Conservation (phyloP, 2,113 vertebrate species). For the Choloepus hoffmanni region DNA sequence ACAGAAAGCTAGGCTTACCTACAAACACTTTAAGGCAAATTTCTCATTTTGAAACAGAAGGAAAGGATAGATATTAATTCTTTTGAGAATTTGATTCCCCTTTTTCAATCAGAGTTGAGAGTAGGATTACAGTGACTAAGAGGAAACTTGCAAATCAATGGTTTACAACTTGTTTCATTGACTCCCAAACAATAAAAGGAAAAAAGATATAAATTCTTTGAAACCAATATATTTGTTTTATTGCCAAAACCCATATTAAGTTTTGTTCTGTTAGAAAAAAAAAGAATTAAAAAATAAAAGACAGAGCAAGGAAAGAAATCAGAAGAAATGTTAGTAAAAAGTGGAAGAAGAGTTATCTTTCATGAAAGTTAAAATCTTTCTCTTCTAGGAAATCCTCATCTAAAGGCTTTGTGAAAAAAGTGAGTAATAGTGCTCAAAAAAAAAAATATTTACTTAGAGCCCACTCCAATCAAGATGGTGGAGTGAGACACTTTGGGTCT, state of each 20-base stretch:
- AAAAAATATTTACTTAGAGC: too few species aligned
- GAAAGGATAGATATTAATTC: neutral
- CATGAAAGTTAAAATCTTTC: neutral
- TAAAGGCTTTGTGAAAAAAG: neutral
- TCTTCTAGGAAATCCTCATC: neutral
- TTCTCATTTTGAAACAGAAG: constrained; percentile 11
- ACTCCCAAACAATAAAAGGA: neutral
- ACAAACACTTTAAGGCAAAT: neutral
- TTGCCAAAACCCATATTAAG: constrained; percentile 43
- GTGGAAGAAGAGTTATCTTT: neutral
- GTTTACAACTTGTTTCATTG: neutral
- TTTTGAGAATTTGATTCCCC: neutral
- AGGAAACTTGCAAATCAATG: neutral
- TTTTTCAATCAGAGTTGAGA: neutral
- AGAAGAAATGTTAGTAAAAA: neutral
- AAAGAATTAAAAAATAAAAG: neutral
- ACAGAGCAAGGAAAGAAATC: neutral
- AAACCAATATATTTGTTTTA: neutral
- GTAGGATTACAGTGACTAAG: neutral
- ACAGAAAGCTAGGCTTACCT: neutral
- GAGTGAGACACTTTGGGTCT: too few species aligned
- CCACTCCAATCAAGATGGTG: too few species aligned
- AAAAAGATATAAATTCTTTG: neutral
- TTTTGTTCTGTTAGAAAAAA: neutral
- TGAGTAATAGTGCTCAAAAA: neutral